Percentiles rank a stretch among this genome's conserved stretches.
Conservation (phyloP, 53 echinoderm and acorn worm genomes). For the Apostichopus leukothele region DNA sequence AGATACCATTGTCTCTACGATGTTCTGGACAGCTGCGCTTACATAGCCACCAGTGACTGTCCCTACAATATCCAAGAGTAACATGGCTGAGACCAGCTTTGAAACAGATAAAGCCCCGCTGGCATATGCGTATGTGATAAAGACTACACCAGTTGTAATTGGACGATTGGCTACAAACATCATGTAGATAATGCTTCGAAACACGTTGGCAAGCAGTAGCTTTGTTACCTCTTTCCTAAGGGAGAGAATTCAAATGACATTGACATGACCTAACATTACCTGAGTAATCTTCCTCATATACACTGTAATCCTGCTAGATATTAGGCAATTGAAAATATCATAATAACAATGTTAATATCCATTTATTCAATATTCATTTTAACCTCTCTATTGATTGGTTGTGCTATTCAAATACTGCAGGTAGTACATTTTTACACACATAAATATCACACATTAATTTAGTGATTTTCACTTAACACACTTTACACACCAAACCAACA, state of each 20-base stretch:
- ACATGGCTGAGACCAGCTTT: slow-evolving; percentile 17
- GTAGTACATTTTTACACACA: too few species aligned
- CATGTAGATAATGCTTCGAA: slow-evolving; percentile 35
- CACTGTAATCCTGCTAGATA: too few species aligned
- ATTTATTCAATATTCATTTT: too few species aligned
- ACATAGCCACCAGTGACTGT: slow-evolving; percentile 35
- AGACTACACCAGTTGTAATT: slow-evolving; percentile 30
- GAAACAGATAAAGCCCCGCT: slow-evolving; percentile 19
- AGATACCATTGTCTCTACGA: slow-evolving; percentile 20
- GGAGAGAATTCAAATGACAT: slow-evolving; percentile 14
- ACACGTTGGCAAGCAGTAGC: slow-evolving; percentile 32
- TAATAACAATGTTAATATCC: too few species aligned
- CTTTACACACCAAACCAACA: too few species aligned
- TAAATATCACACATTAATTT: too few species aligned
- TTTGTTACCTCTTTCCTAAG: slow-evolving; percentile 33
- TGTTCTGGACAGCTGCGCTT: slow-evolving; percentile 27
- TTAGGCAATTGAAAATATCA: too few species aligned
- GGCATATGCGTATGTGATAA: slow-evolving; percentile 26
- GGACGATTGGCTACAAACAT: slow-evolving; percentile 32
- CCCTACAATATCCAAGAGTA: slow-evolving; percentile 39
- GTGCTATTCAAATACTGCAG: too few species aligned
- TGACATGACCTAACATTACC: too few species aligned
- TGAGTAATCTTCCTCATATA: too few species aligned
- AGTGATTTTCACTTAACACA: too few species aligned
- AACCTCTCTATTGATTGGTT: too few species aligned